phyloP scores from a whole-genome alignment of 2,888 invertebrate genomes.

The Allophyes oxyacanthae region DNA sequence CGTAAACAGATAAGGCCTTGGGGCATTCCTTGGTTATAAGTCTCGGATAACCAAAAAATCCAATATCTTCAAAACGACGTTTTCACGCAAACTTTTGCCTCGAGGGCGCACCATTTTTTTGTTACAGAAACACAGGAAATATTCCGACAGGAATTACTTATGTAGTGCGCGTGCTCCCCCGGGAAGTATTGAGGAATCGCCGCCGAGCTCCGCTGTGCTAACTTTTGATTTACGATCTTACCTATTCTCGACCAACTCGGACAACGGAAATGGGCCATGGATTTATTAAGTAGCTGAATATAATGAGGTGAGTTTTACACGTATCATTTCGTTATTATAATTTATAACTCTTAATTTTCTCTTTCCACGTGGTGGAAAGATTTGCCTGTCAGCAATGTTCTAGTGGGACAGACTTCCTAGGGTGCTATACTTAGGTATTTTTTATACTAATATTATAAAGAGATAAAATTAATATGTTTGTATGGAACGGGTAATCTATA shows the following conservation, averaged over 20 bases:
- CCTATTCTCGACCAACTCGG: slow-evolving; percentile 52
- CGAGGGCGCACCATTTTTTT: slow-evolving; percentile 53
- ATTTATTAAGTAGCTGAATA: slow-evolving; percentile 15
- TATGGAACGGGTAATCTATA: too few species aligned
- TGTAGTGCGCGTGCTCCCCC: slow-evolving; percentile 53
- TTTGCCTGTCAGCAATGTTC: too few species aligned
- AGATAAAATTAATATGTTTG: too few species aligned
- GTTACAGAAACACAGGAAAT: slow-evolving; percentile 51
- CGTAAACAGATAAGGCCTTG: slow-evolving; percentile 34
- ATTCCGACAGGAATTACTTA: slow-evolving; percentile 54
- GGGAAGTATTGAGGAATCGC: slow-evolving; percentile 59
- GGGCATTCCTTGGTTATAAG: slow-evolving; percentile 39
- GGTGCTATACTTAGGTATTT: too few species aligned
- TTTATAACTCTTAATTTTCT: too few species aligned
- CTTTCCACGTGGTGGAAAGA: too few species aligned
- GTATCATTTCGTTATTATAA: slow-evolving; percentile 7
- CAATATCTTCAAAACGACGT: slow-evolving; percentile 55
- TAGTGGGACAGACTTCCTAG: too few species aligned
- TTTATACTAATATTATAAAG: too few species aligned
- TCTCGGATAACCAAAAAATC: slow-evolving; percentile 48
- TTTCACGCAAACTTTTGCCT: slow-evolving; percentile 50
- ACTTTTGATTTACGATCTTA: slow-evolving; percentile 64
- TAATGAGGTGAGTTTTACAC: slow-evolving; percentile 1
- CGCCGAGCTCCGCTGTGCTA: slow-evolving; percentile 43
- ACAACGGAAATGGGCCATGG: slow-evolving; percentile 20